Base-by-base conservation (phyloP, 1,140 invertebrate genomes). In the Lepidurus couesii region DNA sequence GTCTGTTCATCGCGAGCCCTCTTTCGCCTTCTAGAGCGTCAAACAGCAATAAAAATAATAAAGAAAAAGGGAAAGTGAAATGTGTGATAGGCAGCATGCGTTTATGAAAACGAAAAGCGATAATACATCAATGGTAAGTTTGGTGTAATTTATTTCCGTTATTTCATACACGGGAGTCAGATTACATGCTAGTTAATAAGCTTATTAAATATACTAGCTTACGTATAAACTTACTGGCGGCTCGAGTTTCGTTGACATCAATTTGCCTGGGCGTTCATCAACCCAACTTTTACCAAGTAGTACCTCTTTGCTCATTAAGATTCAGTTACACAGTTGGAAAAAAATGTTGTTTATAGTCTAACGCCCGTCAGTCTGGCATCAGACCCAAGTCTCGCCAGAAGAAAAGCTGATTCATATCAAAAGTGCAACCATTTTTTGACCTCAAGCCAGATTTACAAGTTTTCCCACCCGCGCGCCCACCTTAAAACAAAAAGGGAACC, bases 371-470 rank as follows among this genome's bases (percentile, higher is more conserved):
- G 53, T 65, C 53, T 65, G 53, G 53, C 53, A 65, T 7, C 53
- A 65, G 21, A 21, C 16, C n/a, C 16, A 65, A 16, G 16, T 65
- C 21, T 13, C 53, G 53, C 34, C 3, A 4, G 21, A 65, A 21
- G 53, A 65, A 65, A 65, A 65, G 53, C 53, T 65, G 53, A 65
- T 65, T 65, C 53, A 65, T 21, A 65, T 65, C 53, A 65, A 65
- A 65, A 65, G 34, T 34, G 34, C 34, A 34, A 16, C 9, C 53
- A n/a, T 65, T 65, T 65, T 65, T 47, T 47, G 45, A 34, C 34
- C 34, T 34, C 34, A 4, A 34, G 34, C 4, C 34, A 34, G 34
- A 34, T 34, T 34, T 34, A 34, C 3, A 34, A 34, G 34, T 34
- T 34, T 34, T 34, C 8, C 5, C 53, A 65, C 16, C 16, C 53